Conservation (phyloP, 2,797 vertebrate species). For the Dromococcyx pavoninus region DNA sequence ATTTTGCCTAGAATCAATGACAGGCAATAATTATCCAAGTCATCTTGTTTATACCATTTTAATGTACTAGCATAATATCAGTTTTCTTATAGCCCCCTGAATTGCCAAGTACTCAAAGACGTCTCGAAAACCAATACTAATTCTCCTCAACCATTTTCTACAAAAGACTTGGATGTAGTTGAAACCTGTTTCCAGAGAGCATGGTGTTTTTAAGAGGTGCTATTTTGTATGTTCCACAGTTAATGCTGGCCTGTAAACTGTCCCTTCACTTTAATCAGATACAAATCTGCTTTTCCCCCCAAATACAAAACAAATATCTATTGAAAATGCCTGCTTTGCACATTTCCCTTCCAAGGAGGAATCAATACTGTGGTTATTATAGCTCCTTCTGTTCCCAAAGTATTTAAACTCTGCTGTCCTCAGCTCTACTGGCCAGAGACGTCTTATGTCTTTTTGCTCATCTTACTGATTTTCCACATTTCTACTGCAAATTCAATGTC, state of each 20-base stretch:
- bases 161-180: neutral
- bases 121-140: neutral
- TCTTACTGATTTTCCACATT: constrained; percentile 57
- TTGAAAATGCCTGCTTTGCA: constrained; percentile 62
- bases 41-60: neutral
- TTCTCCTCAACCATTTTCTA: neutral
- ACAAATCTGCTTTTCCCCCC: constrained; percentile 47
- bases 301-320: constrained; percentile 63
- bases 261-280: constrained; percentile 45
- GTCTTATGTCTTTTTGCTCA: constrained; percentile 48
- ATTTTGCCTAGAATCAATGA: constrained; percentile 54
- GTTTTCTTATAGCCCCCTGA: neutral
- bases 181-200: neutral
- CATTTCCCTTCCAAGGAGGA: constrained; percentile 67
- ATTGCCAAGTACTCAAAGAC: neutral
- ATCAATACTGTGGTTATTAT: constrained; percentile 65
- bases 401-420: constrained; percentile 64
- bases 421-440: constrained; percentile 47
- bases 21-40: constrained; percentile 51
- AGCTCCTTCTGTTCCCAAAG: constrained; percentile 64
- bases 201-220: neutral
- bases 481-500: constrained; percentile 44
- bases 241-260: neutral
- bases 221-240: neutral
- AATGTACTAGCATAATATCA: neutral